Evolutionary conservation across 2,797 vertebrate genomes (phyloP).

Genomic region (Tamandua tetradactyla): DNA sequence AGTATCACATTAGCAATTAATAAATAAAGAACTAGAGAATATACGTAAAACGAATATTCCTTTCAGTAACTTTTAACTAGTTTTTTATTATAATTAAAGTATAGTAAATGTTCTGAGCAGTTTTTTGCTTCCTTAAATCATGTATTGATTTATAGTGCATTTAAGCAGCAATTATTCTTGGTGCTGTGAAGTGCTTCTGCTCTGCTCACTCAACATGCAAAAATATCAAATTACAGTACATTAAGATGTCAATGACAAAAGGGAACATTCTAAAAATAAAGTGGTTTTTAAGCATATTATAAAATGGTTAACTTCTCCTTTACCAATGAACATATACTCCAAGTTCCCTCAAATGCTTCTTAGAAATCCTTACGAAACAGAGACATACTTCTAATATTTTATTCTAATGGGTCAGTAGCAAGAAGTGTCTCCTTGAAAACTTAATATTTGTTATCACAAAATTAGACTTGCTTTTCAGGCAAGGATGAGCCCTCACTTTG

Average conservation of each 20-base stretch:
- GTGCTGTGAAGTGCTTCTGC: conserved; percentile 44
- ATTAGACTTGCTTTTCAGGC: background rate
- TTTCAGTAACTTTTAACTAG: background rate
- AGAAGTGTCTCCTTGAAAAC: background rate
- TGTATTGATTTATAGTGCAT: conserved; percentile 55
- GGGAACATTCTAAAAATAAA: conserved; percentile 78
- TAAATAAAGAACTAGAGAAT: conserved; percentile 9
- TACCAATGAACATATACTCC: conserved; percentile 24
- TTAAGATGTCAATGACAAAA: conserved; percentile 62
- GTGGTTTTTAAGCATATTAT: conserved; percentile 63
- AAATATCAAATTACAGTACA: conserved; percentile 69
- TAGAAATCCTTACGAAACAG: conserved; percentile 3
- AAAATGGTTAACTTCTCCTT: conserved; percentile 67
- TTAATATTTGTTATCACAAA: background rate
- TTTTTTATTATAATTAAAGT: background rate
- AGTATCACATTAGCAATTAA: background rate
- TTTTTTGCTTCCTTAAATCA: background rate
- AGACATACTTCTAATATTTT: background rate
- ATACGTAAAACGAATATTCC: background rate
- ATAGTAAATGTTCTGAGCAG: background rate
- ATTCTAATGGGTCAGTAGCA: background rate
- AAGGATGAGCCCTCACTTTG: background rate
- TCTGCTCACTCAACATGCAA: conserved; percentile 63
- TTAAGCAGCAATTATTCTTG: conserved; percentile 65
- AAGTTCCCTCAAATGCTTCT: conserved; percentile 21